Base-by-base conservation (phyloP, 2,888 invertebrate genomes). In the Tipula vernalis region DNA sequence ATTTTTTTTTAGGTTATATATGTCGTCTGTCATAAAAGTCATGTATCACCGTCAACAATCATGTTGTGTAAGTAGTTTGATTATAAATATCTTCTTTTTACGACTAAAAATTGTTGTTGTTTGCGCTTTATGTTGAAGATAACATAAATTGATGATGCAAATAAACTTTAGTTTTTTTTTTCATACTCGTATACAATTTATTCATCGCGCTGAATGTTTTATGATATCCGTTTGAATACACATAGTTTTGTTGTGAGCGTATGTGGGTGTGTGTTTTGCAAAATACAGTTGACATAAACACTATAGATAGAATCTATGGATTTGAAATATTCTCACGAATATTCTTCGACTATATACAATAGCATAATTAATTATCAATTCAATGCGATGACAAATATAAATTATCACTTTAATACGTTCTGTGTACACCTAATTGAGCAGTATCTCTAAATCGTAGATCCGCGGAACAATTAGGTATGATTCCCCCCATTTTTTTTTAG, bases 11-110 rank as follows among this genome's bases (percentile, higher is more conserved):
- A 84, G 41, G 39, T 84, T 84, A 41, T 28, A 83, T 39, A 44
- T 57, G 57, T 86, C 86, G 57, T 36, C 39, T 86, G 86, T 57
- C 86, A 86, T 57, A 86, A 71, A 86, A 86, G 86, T 42, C 86
- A 86, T 86, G 86, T 86, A 86, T 86, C 86, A 86, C 86, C 86
- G 42, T 86, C 86, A 36, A 86, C 47, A 47, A 44, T 71, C 71
- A 71, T 71, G 71, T 71, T 71, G 28, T 18, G 71, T 71, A 71
- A 71, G 71, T 71, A 71, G 71, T 71, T 71, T 71, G 71, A 71
- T 71, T 71, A 57, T 57, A 57, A 71, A 71, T 28, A 28, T 28
- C 71, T 71, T 28, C 71, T 6, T 71, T 10, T 71, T 18, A 71
- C 57, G 10, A 57, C 57, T 57, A 57, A 57, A 28, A 28, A 57